Base-by-base conservation (phyloP, 37 sponge, comb jelly and placozoan species). In the Axinella damicornis region DNA sequence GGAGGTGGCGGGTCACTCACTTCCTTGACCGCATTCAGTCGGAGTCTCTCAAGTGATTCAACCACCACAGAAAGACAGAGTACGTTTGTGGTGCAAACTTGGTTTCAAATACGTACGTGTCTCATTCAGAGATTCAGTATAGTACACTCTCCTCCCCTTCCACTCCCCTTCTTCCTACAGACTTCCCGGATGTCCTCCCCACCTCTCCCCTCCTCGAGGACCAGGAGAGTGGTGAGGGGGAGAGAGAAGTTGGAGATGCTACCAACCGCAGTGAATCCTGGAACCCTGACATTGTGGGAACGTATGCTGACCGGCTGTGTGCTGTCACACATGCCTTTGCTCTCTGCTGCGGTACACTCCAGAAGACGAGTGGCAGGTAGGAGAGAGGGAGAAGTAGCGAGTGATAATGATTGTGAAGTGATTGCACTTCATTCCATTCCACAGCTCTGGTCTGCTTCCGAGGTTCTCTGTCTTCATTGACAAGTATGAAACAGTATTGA, bases 271-370 rank as follows among this genome's bases (percentile, higher is more conserved):
- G 9, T 46, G 46, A 46, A 46, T 46, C 46, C 46, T 9, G 9
- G 46, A 46, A 46, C 46, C 46, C 46, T 9, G 46, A 46, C 46
- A 27, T 89, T n/a, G 96, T 93, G 56, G 81, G 57, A 40, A 78
- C 68, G 53, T 93, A 93, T 84, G 94, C 96, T 53, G 96, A 96
- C 35, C 62, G 94, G 32, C 80, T 96, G 66, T 87, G 92, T 81
- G 94, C 94, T 2, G 87, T 88, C 28, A 87, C 86, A 0, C 96
- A 96, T 77, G 96, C 88, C 64, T 96, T 91, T 78, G 87, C 88
- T 53, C 77, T 94, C 70, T 69, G 72, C 35, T 96, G 92, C 72
- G 77, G 80, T 30, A 83, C 89, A 6, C 41, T 86, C 21, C 79
- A 78, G 64, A 84, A 71, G 38, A 19, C 55, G 41, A 75, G 15